phyloP scores from a whole-genome alignment of 2,888 invertebrate genomes.

The Galerucella pusilla region DNA sequence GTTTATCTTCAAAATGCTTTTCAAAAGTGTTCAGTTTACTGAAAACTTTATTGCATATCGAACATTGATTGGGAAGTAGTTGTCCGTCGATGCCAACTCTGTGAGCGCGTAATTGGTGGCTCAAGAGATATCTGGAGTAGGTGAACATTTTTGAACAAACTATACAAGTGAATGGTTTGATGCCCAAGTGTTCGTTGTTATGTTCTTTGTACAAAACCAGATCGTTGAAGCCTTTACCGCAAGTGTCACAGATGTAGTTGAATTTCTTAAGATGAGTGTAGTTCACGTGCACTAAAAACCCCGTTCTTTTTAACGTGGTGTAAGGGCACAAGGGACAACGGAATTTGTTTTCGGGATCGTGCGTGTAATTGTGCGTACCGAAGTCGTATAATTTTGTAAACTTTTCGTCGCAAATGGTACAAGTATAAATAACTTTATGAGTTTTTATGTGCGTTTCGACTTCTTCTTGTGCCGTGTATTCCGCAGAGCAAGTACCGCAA shows the following conservation, averaged over 20 bases:
- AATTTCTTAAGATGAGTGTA: slow-evolving; percentile 60
- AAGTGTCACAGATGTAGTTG: slow-evolving; percentile 68
- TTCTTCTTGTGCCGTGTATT: slow-evolving; percentile 51
- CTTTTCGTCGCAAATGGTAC: slow-evolving; percentile 56
- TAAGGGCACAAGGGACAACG: slow-evolving; percentile 58
- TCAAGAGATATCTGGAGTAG: slow-evolving; percentile 61
- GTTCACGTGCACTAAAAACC: slow-evolving; percentile 58
- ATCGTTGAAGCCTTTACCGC: slow-evolving; percentile 69
- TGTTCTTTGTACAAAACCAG: slow-evolving; percentile 68
- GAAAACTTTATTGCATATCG: slow-evolving; percentile 56
- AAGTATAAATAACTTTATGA: slow-evolving; percentile 63
- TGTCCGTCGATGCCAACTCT: slow-evolving; percentile 63
- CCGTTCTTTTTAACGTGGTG: slow-evolving; percentile 53
- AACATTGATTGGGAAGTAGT: slow-evolving; percentile 62
- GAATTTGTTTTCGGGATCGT: slow-evolving; percentile 55
- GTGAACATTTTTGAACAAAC: slow-evolving; percentile 68
- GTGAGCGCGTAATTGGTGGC: slow-evolving; percentile 58
- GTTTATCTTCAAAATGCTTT: slow-evolving; percentile 64
- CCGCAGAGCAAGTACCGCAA: slow-evolving; percentile 55
- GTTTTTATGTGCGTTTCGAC: slow-evolving; percentile 56
- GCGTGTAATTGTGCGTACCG: slow-evolving; percentile 57
- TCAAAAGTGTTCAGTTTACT: slow-evolving; percentile 60
- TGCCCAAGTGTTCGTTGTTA: slow-evolving; percentile 68
- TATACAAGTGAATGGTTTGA: slow-evolving; percentile 67
- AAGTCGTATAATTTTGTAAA: slow-evolving; percentile 60